A percentile compares a stretch with the other conserved stretches of the same genome.
Conservation (phyloP, 1,140 invertebrate species). For the Zaprionus vittiger region DNA sequence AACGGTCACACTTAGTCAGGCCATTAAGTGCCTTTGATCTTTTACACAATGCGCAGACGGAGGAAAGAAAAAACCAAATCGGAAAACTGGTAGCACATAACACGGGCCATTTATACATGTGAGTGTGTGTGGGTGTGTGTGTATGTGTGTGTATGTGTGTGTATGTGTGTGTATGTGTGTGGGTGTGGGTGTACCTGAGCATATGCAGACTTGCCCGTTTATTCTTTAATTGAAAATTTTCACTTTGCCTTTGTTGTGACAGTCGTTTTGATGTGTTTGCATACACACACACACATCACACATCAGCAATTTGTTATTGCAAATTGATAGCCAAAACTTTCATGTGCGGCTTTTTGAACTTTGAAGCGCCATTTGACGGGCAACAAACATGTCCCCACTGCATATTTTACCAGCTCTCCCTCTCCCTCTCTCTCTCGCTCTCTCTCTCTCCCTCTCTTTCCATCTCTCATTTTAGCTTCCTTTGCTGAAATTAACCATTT, state of each 20-base stretch:
- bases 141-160: background rate
- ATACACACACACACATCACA: slow-evolving; percentile 45
- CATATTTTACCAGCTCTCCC: background rate
- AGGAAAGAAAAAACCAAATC: slow-evolving; percentile 49
- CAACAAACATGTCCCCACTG: background rate
- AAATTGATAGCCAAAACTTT: slow-evolving; percentile 49
- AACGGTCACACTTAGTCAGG: slow-evolving; percentile 51
- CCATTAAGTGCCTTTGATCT: slow-evolving; percentile 81
- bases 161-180: background rate
- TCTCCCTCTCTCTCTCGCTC: background rate
- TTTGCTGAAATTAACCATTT: slow-evolving; percentile 69
- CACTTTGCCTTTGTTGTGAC: slow-evolving; percentile 78
- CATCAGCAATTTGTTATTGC: slow-evolving; percentile 39
- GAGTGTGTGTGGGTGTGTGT: background rate
- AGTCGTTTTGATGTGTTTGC: slow-evolving; percentile 75
- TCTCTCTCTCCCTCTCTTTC: background rate
- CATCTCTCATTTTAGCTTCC: background rate
- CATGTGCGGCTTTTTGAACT: slow-evolving; percentile 23
- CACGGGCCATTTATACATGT: slow-evolving; percentile 11
- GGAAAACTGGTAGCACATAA: slow-evolving; percentile 62
- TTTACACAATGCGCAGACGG: slow-evolving; percentile 54
- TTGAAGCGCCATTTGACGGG: slow-evolving; percentile 45
- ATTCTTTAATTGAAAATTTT: slow-evolving; percentile 78
- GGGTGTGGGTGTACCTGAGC: background rate
- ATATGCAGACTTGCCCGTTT: slow-evolving; percentile 11